Conservation (phyloP, 64 coral and sea anemone species). For the Stichodactyla helianthus region DNA sequence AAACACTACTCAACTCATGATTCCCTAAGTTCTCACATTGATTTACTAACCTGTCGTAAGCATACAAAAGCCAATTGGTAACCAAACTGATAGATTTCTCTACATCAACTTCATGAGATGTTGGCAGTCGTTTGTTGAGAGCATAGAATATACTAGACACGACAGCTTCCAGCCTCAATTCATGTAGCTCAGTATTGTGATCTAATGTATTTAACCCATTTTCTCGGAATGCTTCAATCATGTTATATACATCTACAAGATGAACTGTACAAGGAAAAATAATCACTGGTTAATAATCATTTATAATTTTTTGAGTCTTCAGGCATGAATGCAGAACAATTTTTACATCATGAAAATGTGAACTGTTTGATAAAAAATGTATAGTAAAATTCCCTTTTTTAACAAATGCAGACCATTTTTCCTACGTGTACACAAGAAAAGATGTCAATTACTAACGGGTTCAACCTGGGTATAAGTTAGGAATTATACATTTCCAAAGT, state of each 20-base stretch:
- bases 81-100: conserved; percentile 91
- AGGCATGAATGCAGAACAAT: no score
- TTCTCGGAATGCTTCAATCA: conserved; percentile 98
- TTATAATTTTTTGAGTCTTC: no score
- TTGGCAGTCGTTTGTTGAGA: conserved; percentile 85
- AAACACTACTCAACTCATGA: no score
- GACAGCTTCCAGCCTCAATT: conserved; percentile 84
- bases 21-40: no score
- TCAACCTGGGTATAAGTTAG: no score
- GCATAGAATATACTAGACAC: conserved; percentile 99
- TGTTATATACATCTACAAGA: conserved; percentile 96
- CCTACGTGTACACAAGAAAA: no score
- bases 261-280: conserved; percentile 38
- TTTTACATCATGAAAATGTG: no score
- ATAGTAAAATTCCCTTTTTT: no score
- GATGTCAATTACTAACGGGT: no score
- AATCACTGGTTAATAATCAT: neutral
- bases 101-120: conserved; percentile 84
- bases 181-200: conserved; percentile 92
- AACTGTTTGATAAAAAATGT: no score
- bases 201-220: conserved; percentile 93
- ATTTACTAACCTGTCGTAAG: conserved; percentile 76
- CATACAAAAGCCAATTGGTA: conserved; percentile 93
- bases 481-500: no score
- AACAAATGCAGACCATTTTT: no score